Evolutionary conservation across 2,113 vertebrate genomes (phyloP), one percentile per base, ranked within the genome.

Genomic region (Blennius ocellaris): DNA sequence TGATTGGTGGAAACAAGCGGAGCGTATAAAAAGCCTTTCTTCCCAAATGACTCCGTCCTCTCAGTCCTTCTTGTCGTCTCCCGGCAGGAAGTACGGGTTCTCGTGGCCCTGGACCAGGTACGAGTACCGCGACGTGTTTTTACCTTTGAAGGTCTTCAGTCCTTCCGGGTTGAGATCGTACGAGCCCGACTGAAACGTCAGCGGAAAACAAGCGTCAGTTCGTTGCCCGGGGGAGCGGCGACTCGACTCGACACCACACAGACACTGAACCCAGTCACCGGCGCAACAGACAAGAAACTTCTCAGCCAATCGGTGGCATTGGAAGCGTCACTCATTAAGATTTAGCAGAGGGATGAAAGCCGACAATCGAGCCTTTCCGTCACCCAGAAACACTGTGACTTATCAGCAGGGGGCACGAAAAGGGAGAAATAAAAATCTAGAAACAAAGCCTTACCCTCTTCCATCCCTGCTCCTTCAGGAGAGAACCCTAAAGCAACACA

Each of bases 101-200:
- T 94, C 93, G 5, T 93, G 94, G 64, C 94, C 93, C 76, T 93
- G 86, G n/a, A 93, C 85, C 86, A 94, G 82, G 64, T 93, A 94
- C 3, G 93, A 93, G 78, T 94, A 94, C 0, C 89, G 91, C 0
- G 94, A 90, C 0, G 87, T 57, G 30, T 85, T 88, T 84, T 89
- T 87, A 68, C 88, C 92, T 61, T 81, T 92, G 89, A 95, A 95
- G 11, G 94, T 94, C 66, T 77, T 90, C 93, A 95, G 65, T 3
- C 21, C 80, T 0, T 92, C 91, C 3, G 81, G 67, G 62, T 74
- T 78, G 67, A 93, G 78, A 67, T 93, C 86, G 0, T 93, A 93
- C 0, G 93, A 93, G 15, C 90, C 93, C 0, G 86, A 67, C 94
- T 95, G 81, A 65, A 91, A 91, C 7, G 54, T 61, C 49, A 87